Evolutionary conservation across 2,888 invertebrate genomes (phyloP), one percentile per base, ranked within the genome.

Genomic region (Parnassius glacialis): DNA sequence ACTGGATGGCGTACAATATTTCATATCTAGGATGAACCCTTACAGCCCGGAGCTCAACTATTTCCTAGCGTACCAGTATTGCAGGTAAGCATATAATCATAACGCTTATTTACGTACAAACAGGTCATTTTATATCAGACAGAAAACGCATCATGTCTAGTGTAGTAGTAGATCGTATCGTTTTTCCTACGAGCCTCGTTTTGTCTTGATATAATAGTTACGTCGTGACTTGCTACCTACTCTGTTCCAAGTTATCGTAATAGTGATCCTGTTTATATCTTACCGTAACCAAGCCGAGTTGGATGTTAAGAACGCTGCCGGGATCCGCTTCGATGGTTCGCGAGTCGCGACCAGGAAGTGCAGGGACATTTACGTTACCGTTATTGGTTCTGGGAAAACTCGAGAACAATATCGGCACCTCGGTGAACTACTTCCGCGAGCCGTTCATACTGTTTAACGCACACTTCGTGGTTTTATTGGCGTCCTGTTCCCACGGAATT

Each of bases 11-110:
- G 95, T 96, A 63, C 96, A 96, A 80, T 96, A 96, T 83, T 96
- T 96, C 81, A 95, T 96, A 70, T 96, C 96, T 74, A 92, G 96
- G 78, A 96, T 96, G 96, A 96, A 96, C 85, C 96, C 96, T 11
- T 96, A 96, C 85, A 96, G 96, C 68, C 96, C 96, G 42, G 96
- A 96, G 84, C 92, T 96, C 68, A 97, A 97, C 87, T 97, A 96
- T 83, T 96, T 96, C 92, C 92, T 96, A 78, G 96, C 97, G 55
- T 97, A 97, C 86, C 96, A 97, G 79, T 97, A 97, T 80, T 97
- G 97, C 87, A 94, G 92, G 92, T 92, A 81, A 79, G 80, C 61
- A 58, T 65, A 71, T 73, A 65, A 66, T 45, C 45, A 45, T n/a
- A 56, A 42, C 16, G 13, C 44, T 47, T 52, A 13, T 44, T 56